phyloP scores from a whole-genome alignment of 1,140 invertebrate genomes.

The Antheraea pernyi region DNA sequence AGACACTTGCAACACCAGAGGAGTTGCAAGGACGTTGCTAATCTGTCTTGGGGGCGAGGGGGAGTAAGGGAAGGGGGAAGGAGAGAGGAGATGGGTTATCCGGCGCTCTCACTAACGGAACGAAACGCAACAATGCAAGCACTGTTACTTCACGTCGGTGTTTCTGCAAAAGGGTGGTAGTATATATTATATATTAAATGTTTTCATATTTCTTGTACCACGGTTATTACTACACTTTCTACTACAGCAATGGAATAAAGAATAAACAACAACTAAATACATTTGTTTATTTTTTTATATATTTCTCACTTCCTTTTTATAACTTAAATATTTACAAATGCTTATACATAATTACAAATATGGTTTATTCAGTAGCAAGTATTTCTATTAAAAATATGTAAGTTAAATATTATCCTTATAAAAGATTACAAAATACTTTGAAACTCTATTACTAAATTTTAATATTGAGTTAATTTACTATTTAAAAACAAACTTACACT shows the following conservation, averaged over 20 bases:
- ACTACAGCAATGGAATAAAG: neutral
- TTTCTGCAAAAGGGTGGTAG: too few species aligned
- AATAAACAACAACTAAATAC: conserved; percentile 8
- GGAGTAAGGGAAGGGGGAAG: too few species aligned
- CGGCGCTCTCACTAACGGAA: too few species aligned
- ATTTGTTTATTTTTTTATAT: conserved; percentile 12
- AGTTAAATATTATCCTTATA: conserved; percentile 6
- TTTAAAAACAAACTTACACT: conserved; percentile 14
- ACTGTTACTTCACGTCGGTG: too few species aligned
- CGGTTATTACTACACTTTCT: too few species aligned
- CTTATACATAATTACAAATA: conserved; percentile 1
- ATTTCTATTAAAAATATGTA: neutral
- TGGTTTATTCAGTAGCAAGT: neutral
- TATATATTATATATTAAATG: too few species aligned
- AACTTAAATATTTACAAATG: neutral
- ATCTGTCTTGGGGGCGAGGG: too few species aligned
- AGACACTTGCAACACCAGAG: too few species aligned
- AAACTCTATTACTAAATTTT: neutral
- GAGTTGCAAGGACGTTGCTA: too few species aligned
- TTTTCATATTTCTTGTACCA: too few species aligned
- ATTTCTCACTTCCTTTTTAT: conserved; percentile 5
- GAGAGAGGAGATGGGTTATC: too few species aligned
- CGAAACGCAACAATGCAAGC: too few species aligned
- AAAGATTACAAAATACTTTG: neutral
- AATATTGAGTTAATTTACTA: neutral